Evolutionary conservation across 30 jellyfish, hydroid and myxozoan species (phyloP).

Genomic region (Hydractinia symbiolongicarpus): DNA sequence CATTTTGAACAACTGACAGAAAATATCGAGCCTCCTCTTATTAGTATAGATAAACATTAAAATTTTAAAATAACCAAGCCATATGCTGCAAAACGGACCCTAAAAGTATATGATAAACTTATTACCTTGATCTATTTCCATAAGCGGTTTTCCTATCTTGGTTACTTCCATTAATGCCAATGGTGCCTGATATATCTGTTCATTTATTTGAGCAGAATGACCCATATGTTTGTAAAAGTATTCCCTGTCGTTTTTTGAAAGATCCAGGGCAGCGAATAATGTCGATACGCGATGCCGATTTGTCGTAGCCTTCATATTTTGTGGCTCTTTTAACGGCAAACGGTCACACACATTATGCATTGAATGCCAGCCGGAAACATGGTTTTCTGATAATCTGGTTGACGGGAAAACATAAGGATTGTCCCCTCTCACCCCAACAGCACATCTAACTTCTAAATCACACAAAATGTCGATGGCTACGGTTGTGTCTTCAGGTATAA

Average conservation of each 20-base stretch:
- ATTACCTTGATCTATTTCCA: constrained; percentile 6
- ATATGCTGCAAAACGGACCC: too few species aligned
- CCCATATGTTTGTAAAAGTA: constrained; percentile 12
- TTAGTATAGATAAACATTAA: too few species aligned
- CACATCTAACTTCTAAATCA: constrained; percentile 12
- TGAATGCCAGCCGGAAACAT: constrained; percentile 32
- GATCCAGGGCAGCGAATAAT: constrained; percentile 19
- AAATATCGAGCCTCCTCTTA: too few species aligned
- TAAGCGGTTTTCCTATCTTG: background rate
- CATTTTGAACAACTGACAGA: too few species aligned
- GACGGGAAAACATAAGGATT: constrained; percentile 11
- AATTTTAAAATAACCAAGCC: too few species aligned
- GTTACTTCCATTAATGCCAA: background rate
- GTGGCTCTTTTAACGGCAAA: constrained; percentile 21
- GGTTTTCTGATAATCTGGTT: constrained; percentile 21
- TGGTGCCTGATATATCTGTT: constrained; percentile 11
- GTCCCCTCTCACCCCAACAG: background rate
- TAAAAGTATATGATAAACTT: too few species aligned
- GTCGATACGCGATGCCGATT: constrained; percentile 33
- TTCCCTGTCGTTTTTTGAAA: background rate
- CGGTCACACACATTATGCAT: constrained; percentile 10
- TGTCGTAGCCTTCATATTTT: constrained; percentile 22
- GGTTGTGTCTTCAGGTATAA: constrained; percentile 25
- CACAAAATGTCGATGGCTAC: background rate
- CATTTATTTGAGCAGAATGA: constrained; percentile 4